Conservation (phyloP, 2,888 invertebrate genomes). For the Leptopilina myrica region DNA sequence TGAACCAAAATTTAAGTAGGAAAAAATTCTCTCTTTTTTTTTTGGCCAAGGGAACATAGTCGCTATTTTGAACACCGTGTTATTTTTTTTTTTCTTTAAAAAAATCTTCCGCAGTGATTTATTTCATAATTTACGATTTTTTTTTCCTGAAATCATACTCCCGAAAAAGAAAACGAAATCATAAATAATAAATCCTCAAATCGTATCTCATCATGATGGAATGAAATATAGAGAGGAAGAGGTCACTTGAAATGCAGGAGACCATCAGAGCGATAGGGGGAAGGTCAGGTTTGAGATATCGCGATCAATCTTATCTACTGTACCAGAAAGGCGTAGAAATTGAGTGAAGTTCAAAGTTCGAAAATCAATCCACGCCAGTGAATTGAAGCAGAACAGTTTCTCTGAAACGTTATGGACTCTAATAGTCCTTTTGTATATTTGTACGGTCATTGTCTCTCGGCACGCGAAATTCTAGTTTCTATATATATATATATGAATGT, state of each 20-base stretch:
- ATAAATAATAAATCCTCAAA: not conserved
- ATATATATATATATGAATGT: not conserved
- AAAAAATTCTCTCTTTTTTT: no score
- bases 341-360: slow-evolving; percentile 21
- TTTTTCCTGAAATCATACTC: no score
- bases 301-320: slow-evolving; percentile 24
- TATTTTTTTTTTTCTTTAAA: no score
- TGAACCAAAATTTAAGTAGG: not conserved
- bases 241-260: not conserved
- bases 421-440: not conserved
- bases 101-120: no score
- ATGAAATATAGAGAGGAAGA: not conserved
- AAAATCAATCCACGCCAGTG: slow-evolving; percentile 38
- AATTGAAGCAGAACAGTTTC: slow-evolving; percentile 34
- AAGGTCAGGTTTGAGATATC: not conserved
- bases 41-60: no score
- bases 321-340: not conserved
- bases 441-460: not conserved
- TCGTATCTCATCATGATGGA: not conserved
- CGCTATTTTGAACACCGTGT: no score
- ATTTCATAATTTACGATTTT: no score
- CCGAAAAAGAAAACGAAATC: not conserved
- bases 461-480: slow-evolving; percentile 11
- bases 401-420: slow-evolving; percentile 24
- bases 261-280: not conserved